Base-by-base conservation (phyloP, 1,140 invertebrate genomes). In the Physella acuta region DNA sequence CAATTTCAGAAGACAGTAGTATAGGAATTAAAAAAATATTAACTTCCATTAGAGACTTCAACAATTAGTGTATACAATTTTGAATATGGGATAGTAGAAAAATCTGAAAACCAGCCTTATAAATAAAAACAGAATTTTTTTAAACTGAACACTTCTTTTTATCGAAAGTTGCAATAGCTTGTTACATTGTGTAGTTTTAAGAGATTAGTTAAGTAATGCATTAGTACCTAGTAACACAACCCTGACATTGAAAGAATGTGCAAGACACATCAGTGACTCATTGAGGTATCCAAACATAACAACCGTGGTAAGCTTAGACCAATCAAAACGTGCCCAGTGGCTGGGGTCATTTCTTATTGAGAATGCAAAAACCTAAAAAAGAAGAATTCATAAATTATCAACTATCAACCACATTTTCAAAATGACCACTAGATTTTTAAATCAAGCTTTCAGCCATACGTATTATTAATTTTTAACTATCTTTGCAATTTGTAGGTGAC, bases 291-390 rank as follows among this genome's bases (percentile, higher is more conserved):
- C 80, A 62, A 78, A 76, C 62, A 82, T 75, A 16, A 82, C 82
- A 33, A 86, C 78, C 0, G 85, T 84, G 17, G 85, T 85, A 8
- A 85, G 61, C 73, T 84, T 85, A 24, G 70, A 71, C 84, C 83
- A 86, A 71, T 85, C 80, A 76, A 82, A 86, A 36, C 75, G 80
- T 17, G 64, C 68, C 85, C 84, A 85, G 37, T 75, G 75, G 20
- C 76, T 60, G 5, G 68, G 66, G 31, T 79, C 68, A 26, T 80
- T 78, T 52, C 73, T 70, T 11, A 83, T 51, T 2, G 81, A 79
- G 73, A 85, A 85, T 17, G 82, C 78, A 75, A 83, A 84, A 2
- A 84, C 74, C 83, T 86, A 71, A 1, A 75, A 73, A n/a, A 53
- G 8, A 36, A 8, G 20, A 44, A 44, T 20, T 11, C 8, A 44